Conservation (phyloP, 2,888 invertebrate species). For the Caenorhabditis becei region DNA sequence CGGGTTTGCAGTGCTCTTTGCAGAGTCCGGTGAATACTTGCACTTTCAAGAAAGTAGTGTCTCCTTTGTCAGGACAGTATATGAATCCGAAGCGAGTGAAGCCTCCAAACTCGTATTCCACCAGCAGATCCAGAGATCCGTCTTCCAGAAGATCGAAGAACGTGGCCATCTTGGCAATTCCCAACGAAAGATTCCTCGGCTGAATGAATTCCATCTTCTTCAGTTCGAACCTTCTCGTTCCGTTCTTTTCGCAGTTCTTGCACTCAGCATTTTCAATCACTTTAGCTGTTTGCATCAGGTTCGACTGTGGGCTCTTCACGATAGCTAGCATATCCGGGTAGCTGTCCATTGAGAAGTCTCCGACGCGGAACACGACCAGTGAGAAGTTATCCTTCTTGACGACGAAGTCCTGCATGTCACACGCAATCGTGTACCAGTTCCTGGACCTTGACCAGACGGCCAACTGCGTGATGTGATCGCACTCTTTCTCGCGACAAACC, state of each 20-base stretch:
- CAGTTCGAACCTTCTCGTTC: constrained; percentile 70
- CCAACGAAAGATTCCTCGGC: constrained; percentile 62
- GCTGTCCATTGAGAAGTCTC: constrained; percentile 79
- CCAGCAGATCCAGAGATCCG: constrained; percentile 80
- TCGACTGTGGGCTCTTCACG: constrained; percentile 32
- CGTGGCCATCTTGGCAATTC: constrained; percentile 56
- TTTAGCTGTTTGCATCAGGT: constrained; percentile 44
- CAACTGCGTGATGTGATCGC: constrained; percentile 56
- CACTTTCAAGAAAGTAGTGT: constrained; percentile 81
- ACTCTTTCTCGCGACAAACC: constrained; percentile 71
- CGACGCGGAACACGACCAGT: constrained; percentile 75
- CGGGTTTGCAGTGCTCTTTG: constrained; percentile 52
- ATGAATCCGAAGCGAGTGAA: constrained; percentile 59
- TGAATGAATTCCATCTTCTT: constrained; percentile 61
- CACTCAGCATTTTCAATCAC: constrained; percentile 72
- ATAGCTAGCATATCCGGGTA: constrained; percentile 77
- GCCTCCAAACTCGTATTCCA: constrained; percentile 72
- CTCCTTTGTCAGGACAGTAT: constrained; percentile 75
- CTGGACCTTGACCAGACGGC: constrained; percentile 30
- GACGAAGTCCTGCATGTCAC: constrained; percentile 68
- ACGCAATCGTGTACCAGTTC: constrained; percentile 63
- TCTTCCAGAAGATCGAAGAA: constrained; percentile 76
- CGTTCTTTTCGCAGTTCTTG: constrained; percentile 67
- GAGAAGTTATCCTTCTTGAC: constrained; percentile 55
- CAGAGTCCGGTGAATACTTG: constrained; percentile 78